A percentile compares a stretch with the other conserved stretches of the same genome.
Evolutionary conservation across 2,888 invertebrate genomes (phyloP).

Genomic region (Drosophila setosimentum): DNA sequence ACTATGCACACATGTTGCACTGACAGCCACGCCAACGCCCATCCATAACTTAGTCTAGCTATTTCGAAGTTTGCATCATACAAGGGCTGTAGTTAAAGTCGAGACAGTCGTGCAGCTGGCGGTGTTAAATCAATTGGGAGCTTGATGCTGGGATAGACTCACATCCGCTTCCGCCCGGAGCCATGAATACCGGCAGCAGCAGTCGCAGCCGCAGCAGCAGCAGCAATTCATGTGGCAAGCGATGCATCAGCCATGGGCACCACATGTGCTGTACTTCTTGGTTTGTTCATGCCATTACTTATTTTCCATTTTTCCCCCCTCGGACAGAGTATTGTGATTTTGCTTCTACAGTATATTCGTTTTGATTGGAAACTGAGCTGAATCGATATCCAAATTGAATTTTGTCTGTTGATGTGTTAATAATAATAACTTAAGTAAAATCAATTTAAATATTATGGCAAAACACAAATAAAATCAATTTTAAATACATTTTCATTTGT

Average conservation of each 20-base stretch:
- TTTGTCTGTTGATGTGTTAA: neutral
- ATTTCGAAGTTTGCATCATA: constrained; percentile 53
- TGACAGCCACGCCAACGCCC: constrained; percentile 24
- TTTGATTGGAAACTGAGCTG: neutral
- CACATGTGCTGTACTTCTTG: constrained; percentile 61
- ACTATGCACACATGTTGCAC: constrained; percentile 68
- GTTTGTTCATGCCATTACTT: constrained; percentile 61
- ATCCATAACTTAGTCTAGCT: constrained; percentile 10
- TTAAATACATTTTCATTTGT: neutral
- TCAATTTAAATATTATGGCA: neutral
- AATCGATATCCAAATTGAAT: neutral
- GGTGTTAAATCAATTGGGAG: constrained; percentile 81
- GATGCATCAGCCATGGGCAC: constrained; percentile 38
- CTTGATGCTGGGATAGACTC: constrained; percentile 73
- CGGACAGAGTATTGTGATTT: neutral
- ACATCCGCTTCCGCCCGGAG: constrained; percentile 58
- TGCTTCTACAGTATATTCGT: neutral
- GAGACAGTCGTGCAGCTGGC: constrained; percentile 39
- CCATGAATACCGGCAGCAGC: constrained; percentile 9
- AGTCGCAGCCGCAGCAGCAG: neutral
- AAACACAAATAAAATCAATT: neutral
- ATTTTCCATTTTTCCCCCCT: constrained; percentile 28
- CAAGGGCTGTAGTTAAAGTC: constrained; percentile 20
- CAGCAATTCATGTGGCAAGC: constrained; percentile 33
- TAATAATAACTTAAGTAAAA: neutral